These are phyloP conservation scores for Setipinna tenuifilis DNA, from an alignment of 2,797 vertebrate species.

Conservation along the genomic window DNA sequence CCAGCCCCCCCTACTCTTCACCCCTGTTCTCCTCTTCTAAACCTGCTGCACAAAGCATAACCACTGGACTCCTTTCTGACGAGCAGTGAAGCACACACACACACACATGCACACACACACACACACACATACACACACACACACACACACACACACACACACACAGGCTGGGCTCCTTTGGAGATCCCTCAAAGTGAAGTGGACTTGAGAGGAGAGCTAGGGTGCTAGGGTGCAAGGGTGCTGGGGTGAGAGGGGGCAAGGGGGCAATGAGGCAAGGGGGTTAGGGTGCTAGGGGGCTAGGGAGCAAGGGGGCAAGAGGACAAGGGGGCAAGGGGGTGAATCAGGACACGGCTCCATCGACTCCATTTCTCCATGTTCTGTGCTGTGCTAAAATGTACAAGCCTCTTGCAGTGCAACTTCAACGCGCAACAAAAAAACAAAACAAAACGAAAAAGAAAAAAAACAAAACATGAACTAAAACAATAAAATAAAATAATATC, in stretches of 20 bases:
- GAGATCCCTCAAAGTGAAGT: too few species aligned
- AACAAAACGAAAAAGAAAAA: not conserved
- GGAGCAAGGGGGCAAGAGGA: too few species aligned
- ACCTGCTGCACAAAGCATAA: too few species aligned
- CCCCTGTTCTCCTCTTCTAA: too few species aligned
- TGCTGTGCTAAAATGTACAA: not conserved
- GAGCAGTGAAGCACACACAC: too few species aligned
- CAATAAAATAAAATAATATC: not conserved
- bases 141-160: too few species aligned
- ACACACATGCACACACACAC: too few species aligned
- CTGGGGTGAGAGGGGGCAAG: not conserved
- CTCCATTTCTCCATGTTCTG: not conserved
- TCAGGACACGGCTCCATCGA: not conserved
- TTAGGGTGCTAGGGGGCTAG: too few species aligned
- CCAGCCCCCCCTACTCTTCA: not conserved
- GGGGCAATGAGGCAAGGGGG: not conserved
- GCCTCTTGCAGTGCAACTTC: not conserved
- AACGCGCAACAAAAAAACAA: not conserved
- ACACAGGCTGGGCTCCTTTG: too few species aligned
- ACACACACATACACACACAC: too few species aligned
- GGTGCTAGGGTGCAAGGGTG: not conserved
- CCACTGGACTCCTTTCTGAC: too few species aligned
- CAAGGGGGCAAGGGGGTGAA: not conserved
- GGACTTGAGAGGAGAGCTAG: too few species aligned
- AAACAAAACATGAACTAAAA: not conserved